Evolutionary conservation across 2,113 vertebrate species (phyloP).

Genomic region (Eurypyga helias): DNA sequence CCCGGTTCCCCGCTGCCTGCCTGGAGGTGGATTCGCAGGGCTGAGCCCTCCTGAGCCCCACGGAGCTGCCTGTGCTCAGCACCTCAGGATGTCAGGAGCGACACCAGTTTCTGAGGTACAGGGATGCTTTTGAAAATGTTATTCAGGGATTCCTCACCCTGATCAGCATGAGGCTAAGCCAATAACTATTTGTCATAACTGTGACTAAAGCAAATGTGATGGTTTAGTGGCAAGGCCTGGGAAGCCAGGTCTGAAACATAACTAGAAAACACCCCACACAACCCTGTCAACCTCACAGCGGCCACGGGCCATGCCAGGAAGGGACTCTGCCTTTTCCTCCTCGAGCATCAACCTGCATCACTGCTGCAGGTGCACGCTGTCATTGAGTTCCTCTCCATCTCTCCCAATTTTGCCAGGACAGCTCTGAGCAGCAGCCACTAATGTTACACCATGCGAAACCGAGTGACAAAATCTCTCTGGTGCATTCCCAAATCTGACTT

Average conservation of each 20-base stretch:
- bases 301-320: not conserved
- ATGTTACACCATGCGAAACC: not conserved
- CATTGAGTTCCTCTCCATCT: not conserved
- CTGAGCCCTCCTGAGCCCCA: not conserved
- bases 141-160: accelerated
- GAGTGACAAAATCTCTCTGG: not conserved
- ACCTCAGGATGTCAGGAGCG: accelerated
- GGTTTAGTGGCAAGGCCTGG: not conserved
- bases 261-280: not conserved
- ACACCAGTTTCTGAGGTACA: not conserved
- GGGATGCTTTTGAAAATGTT: not conserved
- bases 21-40: not conserved
- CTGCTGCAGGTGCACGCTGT: accelerated
- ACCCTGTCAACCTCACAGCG: not conserved
- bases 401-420: not conserved
- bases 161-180: not conserved
- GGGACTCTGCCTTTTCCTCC: not conserved
- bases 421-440: not conserved
- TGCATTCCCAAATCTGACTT: not conserved
- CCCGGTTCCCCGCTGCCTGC: not conserved
- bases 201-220: not conserved
- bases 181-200: too few species aligned
- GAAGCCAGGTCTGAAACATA: not conserved
- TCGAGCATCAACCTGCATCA: accelerated
- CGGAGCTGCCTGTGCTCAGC: not conserved